phyloP scores from a whole-genome alignment of 2,888 invertebrate genomes.

The Spodoptera picta region DNA sequence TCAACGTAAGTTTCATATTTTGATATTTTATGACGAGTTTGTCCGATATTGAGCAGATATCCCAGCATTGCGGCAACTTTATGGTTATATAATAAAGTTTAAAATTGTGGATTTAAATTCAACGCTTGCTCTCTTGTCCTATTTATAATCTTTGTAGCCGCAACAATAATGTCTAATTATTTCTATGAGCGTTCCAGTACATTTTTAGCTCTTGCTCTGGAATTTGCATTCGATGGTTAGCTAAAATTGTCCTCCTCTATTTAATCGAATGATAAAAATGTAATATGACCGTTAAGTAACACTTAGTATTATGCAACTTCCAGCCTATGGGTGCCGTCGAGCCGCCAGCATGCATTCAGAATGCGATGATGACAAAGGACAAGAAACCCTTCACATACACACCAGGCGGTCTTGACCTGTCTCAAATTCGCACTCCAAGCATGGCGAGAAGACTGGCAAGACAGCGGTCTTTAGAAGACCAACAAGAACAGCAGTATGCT shows the following conservation, averaged over 20 bases:
- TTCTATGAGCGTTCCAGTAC: too few relatives aligned
- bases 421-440: slow-evolving; percentile 96
- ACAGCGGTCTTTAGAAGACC: slow-evolving; percentile 90
- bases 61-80: too few relatives aligned
- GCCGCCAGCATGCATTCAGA: slow-evolving; percentile 96
- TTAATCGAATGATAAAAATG: not conserved
- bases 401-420: slow-evolving; percentile 96
- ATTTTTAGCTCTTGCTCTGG: too few relatives aligned
- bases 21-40: slow-evolving; percentile 1
- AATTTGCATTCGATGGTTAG: too few relatives aligned
- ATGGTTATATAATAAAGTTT: too few relatives aligned
- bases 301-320: slow-evolving; percentile 56
- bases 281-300: too few relatives aligned
- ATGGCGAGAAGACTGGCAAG: slow-evolving; percentile 94
- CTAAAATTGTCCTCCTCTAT: too few relatives aligned
- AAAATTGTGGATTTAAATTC: too few relatives aligned
- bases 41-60: too few relatives aligned
- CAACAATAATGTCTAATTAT: not conserved
- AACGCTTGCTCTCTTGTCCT: not conserved
- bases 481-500: slow-evolving; percentile 81
- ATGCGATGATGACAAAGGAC: slow-evolving; percentile 98
- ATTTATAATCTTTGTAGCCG: not conserved
- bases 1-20: slow-evolving; percentile 76
- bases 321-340: slow-evolving; percentile 88
- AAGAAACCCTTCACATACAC: slow-evolving; percentile 99